These are phyloP conservation scores for Capitulum mitella DNA, from an alignment of 2,888 invertebrate species.

Conservation along the genomic window DNA sequence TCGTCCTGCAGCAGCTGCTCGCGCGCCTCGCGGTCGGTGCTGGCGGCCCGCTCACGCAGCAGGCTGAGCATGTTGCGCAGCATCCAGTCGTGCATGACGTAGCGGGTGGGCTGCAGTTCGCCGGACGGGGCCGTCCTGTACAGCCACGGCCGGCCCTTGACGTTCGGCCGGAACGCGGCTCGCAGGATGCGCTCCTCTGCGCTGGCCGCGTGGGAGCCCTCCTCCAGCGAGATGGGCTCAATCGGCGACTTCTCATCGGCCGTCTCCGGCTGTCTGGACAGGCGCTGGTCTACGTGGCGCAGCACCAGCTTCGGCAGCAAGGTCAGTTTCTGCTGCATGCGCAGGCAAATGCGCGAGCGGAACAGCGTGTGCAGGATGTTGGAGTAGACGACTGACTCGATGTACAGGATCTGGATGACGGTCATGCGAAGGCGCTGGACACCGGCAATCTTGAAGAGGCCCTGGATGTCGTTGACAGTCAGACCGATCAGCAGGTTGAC, in stretches of 20 bases:
- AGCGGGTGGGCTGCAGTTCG: neutral
- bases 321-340: neutral
- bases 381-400: conserved; percentile 17
- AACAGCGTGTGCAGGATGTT: neutral
- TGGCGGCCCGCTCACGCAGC: neutral
- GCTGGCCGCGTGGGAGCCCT: neutral
- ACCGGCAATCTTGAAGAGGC: conserved; percentile 52
- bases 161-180: neutral
- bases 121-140: neutral
- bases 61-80: neutral
- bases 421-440: conserved; percentile 48
- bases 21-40: neutral
- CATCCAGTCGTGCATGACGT: neutral
- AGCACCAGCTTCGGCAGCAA: neutral
- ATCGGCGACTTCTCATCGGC: no score
- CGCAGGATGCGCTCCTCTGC: neutral
- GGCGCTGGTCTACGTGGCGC: neutral
- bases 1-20: conserved; percentile 16
- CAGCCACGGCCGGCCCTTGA: neutral
- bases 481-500: conserved; percentile 56
- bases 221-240: no score
- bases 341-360: neutral
- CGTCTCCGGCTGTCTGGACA: neutral
- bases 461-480: conserved; percentile 54
- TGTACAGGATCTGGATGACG: conserved; percentile 22